Evolutionary conservation across 2,888 invertebrate genomes (phyloP).

Genomic region (Fissipunctia ypsillon): DNA sequence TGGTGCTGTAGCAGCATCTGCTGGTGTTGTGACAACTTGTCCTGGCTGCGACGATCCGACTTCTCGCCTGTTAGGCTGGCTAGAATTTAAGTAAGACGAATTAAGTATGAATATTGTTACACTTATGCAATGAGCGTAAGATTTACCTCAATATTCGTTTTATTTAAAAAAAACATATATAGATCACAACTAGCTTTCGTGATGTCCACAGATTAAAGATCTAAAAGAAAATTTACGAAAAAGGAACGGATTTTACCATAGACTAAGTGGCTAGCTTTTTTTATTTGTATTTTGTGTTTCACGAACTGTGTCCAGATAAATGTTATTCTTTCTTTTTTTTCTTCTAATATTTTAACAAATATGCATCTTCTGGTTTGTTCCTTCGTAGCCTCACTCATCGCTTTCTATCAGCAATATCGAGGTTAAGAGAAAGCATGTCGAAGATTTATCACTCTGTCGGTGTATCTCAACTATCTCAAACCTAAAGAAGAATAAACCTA

Average conservation of each 20-base stretch:
- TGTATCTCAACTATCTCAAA: neutral
- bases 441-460: neutral
- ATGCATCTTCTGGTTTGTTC: neutral
- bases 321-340: neutral
- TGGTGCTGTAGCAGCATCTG: slow-evolving; percentile 93
- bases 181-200: neutral
- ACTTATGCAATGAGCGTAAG: neutral
- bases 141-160: neutral
- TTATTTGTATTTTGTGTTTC: neutral
- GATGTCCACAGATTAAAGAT: neutral
- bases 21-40: slow-evolving; percentile 91
- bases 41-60: slow-evolving; percentile 84
- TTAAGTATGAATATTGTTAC: neutral
- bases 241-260: neutral
- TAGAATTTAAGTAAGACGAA: slow-evolving; percentile 47
- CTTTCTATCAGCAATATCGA: neutral
- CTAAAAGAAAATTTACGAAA: neutral
- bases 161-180: neutral
- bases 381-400: neutral
- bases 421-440: neutral
- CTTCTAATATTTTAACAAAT: neutral
- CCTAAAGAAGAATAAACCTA: neutral
- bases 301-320: too few relatives aligned
- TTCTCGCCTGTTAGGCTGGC: slow-evolving; percentile 85
- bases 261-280: neutral